phyloP scores from a whole-genome alignment of 2,113 vertebrate species.

The Oenanthe oenanthe region DNA sequence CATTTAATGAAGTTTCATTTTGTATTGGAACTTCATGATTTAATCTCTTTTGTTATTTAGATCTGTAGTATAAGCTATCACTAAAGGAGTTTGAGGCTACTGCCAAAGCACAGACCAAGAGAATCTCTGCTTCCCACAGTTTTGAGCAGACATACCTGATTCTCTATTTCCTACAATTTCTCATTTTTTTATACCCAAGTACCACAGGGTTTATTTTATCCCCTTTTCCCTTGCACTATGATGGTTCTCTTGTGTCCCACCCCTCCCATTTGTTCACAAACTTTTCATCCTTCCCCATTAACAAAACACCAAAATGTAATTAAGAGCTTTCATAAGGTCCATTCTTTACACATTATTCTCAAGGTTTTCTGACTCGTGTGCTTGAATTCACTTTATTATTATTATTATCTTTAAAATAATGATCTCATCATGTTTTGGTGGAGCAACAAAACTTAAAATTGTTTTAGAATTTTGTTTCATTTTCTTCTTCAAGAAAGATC shows the following conservation, averaged over 20 bases:
- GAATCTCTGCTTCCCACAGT: background rate
- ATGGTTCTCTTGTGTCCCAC: background rate
- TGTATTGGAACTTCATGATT: background rate
- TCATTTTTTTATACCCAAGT: background rate
- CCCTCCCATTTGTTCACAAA: background rate
- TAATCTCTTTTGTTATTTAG: background rate
- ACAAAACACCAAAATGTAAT: background rate
- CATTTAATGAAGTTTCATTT: background rate
- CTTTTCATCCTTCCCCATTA: background rate
- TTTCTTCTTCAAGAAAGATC: background rate
- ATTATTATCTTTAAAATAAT: background rate
- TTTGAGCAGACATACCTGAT: background rate
- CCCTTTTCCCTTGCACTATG: background rate
- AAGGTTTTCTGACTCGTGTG: rapidly evolving
- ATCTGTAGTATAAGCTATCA: background rate
- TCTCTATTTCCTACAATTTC: background rate
- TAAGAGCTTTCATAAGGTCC: background rate
- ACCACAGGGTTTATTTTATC: background rate
- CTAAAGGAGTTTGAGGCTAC: background rate
- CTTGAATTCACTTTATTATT: background rate
- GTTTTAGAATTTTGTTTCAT: background rate
- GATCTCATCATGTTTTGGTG: background rate
- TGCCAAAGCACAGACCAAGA: background rate
- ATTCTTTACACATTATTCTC: background rate
- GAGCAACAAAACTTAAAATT: background rate